Conservation (phyloP, 2,797 vertebrate genomes). For the Eupleurogrammus muticus region DNA sequence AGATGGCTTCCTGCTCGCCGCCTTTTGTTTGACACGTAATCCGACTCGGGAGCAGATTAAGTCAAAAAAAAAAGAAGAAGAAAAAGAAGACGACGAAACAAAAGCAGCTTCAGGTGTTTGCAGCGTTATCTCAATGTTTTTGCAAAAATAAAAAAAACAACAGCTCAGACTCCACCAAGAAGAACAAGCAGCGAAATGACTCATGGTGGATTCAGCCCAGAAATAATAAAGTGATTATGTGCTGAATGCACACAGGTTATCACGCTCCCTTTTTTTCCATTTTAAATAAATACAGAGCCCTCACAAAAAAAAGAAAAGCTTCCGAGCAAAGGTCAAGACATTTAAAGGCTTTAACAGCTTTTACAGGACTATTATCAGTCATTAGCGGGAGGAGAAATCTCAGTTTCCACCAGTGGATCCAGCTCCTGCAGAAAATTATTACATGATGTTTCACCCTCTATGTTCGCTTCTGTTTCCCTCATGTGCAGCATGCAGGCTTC, state of each 20-base stretch:
- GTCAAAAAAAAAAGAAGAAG: constrained; percentile 17
- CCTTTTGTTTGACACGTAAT: constrained; percentile 89
- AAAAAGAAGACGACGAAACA: too few relatives aligned
- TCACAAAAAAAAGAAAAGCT: constrained; percentile 3
- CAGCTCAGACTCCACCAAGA: constrained; percentile 15
- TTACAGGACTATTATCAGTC: constrained; percentile 13
- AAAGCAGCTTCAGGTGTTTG: constrained; percentile 71
- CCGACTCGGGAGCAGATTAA: constrained; percentile 76
- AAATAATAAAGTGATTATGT: constrained; percentile 7
- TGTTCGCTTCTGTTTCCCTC: not conserved
- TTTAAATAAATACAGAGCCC: not conserved
- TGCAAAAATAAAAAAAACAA: constrained; percentile 36
- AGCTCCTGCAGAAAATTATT: not conserved
- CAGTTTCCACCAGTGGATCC: constrained; percentile 11
- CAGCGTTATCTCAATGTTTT: constrained; percentile 60
- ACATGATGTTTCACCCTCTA: not conserved
- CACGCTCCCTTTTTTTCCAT: too few relatives aligned
- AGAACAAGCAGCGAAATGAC: constrained; percentile 17
- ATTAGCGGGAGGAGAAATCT: constrained; percentile 4
- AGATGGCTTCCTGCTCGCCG: constrained; percentile 47
- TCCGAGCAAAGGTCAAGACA: constrained; percentile 16
- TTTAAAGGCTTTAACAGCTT: constrained; percentile 3
- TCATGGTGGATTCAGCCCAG: not conserved
- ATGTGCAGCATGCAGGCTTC: accelerated
- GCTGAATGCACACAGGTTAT: not conserved